Conservation (phyloP, 2,113 vertebrate genomes). For the Rhinichthys klamathensis region DNA sequence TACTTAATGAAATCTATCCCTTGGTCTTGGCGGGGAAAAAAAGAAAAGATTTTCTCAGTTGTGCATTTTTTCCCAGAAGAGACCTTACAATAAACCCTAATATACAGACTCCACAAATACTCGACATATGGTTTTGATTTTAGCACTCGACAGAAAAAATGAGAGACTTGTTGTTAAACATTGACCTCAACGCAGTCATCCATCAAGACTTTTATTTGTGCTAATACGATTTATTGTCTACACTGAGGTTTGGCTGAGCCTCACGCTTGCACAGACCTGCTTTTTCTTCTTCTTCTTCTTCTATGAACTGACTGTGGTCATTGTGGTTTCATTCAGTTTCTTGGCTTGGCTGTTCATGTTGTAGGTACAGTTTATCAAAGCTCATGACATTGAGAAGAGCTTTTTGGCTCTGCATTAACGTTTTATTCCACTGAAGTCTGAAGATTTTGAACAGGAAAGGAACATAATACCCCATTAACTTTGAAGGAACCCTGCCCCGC, state of each 20-base stretch:
- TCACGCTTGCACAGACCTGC: slow-evolving; percentile 45
- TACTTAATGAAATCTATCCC: slow-evolving; percentile 32
- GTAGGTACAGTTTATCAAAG: slow-evolving; percentile 46
- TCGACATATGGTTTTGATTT: slow-evolving; percentile 67
- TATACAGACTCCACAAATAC: slow-evolving; percentile 39
- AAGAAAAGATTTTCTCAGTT: not conserved
- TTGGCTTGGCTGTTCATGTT: slow-evolving; percentile 50
- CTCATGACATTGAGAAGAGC: slow-evolving; percentile 39
- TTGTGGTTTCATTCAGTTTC: slow-evolving; percentile 56
- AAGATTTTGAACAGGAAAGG: slow-evolving; percentile 56
- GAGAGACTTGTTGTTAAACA: slow-evolving; percentile 25
- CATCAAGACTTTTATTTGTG: slow-evolving; percentile 53
- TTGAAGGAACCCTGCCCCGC: slow-evolving; percentile 53
- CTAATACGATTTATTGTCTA: slow-evolving; percentile 63
- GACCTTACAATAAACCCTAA: slow-evolving; percentile 25
- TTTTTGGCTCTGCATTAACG: slow-evolving; percentile 47
- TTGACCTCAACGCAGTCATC: slow-evolving; percentile 56
- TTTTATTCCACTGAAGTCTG: slow-evolving; percentile 48
- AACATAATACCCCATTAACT: slow-evolving; percentile 58
- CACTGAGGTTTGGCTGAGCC: slow-evolving; percentile 53
- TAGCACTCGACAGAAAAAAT: slow-evolving; percentile 57
- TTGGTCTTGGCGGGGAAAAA: not conserved
- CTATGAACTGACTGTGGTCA: slow-evolving; percentile 48
- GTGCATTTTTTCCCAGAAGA: slow-evolving; percentile 33
- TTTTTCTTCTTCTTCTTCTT: slow-evolving; percentile 37